Conservation (phyloP, 30 jellyfish, hydroid and myxozoan species). For the Rhopilema esculentum region DNA sequence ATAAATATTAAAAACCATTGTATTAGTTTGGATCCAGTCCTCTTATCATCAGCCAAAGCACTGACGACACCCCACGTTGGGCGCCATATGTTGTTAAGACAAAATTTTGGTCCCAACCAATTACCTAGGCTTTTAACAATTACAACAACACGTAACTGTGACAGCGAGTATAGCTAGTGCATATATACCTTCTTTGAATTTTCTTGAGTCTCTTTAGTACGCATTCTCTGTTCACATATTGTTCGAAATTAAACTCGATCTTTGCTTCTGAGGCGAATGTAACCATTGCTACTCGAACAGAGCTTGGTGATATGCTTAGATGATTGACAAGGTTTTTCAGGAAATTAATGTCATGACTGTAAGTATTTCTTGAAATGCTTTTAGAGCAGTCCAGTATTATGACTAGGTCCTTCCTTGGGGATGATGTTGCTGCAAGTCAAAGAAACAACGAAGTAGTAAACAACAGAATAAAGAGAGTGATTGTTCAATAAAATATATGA, state of each 20-base stretch:
- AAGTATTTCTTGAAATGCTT: constrained; percentile 38
- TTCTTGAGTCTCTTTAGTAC: constrained; percentile 17
- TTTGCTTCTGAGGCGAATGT: constrained; percentile 63
- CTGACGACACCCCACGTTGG: no score
- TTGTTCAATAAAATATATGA: no score
- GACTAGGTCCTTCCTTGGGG: constrained; percentile 59
- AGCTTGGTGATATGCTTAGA: constrained; percentile 87
- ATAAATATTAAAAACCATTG: no score
- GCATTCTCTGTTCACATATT: constrained; percentile 81
- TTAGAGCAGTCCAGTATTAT: constrained; percentile 60
- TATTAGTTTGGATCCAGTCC: no score
- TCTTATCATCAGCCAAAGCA: no score
- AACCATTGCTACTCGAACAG: constrained; percentile 77
- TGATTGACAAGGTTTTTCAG: constrained; percentile 23
- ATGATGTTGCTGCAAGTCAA: neutral
- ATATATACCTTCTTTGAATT: neutral
- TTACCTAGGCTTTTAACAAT: no score
- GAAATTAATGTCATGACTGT: constrained; percentile 10
- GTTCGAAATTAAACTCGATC: constrained; percentile 54
- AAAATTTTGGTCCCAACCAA: no score
- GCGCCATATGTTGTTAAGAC: no score
- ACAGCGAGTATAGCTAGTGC: neutral
- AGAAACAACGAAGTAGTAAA: neutral
- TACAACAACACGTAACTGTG: no score
- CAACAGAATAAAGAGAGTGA: no score